A percentile compares a stretch with the other conserved stretches of the same genome.
These are phyloP conservation scores for Plemyria rubiginata DNA, from an alignment of 2,888 invertebrate genomes.

Conservation along the genomic window DNA sequence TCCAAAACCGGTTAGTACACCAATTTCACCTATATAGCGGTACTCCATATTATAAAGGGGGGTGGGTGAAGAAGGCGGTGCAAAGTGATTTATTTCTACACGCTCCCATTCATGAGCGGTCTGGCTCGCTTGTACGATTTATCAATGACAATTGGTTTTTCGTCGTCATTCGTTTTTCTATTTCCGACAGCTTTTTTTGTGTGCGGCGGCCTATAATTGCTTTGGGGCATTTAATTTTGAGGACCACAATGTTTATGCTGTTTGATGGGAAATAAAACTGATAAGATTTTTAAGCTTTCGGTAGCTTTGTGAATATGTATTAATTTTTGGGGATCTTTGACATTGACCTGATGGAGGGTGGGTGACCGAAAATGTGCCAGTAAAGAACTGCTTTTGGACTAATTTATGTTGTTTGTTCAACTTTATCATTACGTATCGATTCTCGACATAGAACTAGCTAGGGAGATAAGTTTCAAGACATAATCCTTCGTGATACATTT, in stretches of 20 bases:
- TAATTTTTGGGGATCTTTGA: not conserved
- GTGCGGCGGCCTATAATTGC: constrained; percentile 4
- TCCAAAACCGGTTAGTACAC: constrained; percentile 1
- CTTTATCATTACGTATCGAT: no score
- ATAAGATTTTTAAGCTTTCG: not conserved
- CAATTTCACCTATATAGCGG: constrained; percentile 10
- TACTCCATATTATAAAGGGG: no score
- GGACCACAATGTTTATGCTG: not conserved
- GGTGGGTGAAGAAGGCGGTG: constrained; percentile 33
- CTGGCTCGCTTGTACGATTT: constrained; percentile 53
- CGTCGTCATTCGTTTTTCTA: constrained; percentile 52
- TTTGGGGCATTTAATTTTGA: constrained; percentile 7
- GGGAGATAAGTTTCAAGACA: no score
- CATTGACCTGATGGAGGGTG: no score
- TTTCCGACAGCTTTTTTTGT: constrained; percentile 27
- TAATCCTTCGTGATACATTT: no score
- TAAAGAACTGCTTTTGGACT: no score
- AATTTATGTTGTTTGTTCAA: no score
- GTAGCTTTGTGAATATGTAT: no score
- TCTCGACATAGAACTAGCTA: no score
- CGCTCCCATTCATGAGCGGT: constrained; percentile 61
- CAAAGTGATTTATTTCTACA: constrained; percentile 59
- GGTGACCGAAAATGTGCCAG: no score
- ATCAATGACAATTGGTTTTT: constrained; percentile 62
- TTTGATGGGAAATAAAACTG: not conserved